Evolutionary conservation across 2,797 vertebrate genomes (phyloP).

Genomic region (Poeciliopsis turneri): DNA sequence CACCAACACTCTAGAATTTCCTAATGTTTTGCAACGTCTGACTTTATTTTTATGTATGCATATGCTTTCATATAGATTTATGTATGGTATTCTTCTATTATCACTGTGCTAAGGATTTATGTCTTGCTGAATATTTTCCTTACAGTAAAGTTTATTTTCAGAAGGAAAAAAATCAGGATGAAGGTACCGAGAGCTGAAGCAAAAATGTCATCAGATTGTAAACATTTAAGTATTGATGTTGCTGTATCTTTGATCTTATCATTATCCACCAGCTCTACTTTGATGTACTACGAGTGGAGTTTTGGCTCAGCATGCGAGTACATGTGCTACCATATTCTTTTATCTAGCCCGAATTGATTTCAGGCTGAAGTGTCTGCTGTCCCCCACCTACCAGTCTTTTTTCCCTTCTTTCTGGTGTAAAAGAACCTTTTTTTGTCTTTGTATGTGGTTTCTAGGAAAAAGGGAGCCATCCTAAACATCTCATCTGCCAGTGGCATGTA

Average conservation of each 20-base stretch:
- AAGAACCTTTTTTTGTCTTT: constrained; percentile 8
- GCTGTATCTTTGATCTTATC: constrained; percentile 51
- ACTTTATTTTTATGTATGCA: neutral
- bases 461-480: constrained; percentile 91
- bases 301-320: constrained; percentile 26
- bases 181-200: constrained; percentile 13
- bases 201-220: constrained; percentile 33
- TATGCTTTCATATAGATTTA: neutral
- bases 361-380: constrained; percentile 28
- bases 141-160: neutral
- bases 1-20: neutral
- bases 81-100: neutral
- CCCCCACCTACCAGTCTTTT: neutral
- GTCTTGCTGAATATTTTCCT: neutral
- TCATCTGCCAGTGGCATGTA: constrained; percentile 86
- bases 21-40: neutral
- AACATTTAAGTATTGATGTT: constrained; percentile 48
- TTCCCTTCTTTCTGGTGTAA: constrained; percentile 4
- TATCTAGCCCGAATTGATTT: constrained; percentile 35
- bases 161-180: neutral
- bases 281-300: constrained; percentile 40
- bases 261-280: constrained; percentile 34
- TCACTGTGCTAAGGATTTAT: neutral
- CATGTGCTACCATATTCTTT: constrained; percentile 11
- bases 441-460: constrained; percentile 81